phyloP scores from a whole-genome alignment of 1,140 invertebrate species.

The Leguminivora glycinivorella region DNA sequence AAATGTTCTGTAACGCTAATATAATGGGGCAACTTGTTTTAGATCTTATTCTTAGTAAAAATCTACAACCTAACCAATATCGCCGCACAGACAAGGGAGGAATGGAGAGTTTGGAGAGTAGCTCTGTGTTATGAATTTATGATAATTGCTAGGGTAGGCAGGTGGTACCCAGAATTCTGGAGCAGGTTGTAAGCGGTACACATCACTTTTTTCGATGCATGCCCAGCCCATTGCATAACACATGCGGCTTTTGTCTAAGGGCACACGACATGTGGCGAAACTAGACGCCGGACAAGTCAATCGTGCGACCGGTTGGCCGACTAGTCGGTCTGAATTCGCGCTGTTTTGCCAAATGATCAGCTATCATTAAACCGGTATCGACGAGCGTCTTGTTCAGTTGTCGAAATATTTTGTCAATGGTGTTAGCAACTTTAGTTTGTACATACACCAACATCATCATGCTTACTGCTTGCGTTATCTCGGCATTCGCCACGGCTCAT shows the following conservation, averaged over 20 bases:
- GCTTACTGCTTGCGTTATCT: no score
- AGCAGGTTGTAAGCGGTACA: background rate
- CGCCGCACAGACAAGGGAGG: no score
- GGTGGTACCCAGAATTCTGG: background rate
- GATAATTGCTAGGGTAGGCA: no score
- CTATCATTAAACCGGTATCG: constrained; percentile 1
- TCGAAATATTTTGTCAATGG: background rate
- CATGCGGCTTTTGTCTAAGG: constrained; percentile 34
- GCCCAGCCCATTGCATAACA: constrained; percentile 22
- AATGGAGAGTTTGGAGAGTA: no score
- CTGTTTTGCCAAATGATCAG: constrained; percentile 1
- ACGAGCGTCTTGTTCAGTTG: constrained; percentile 7
- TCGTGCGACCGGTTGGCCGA: constrained; percentile 45
- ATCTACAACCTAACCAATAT: no score
- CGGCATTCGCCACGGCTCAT: no score
- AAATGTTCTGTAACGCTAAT: no score
- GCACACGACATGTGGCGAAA: constrained; percentile 45
- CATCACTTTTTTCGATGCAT: background rate
- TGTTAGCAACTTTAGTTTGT: background rate
- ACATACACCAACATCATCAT: no score
- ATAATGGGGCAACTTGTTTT: no score
- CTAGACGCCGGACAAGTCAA: constrained; percentile 56
- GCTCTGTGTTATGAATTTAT: no score
- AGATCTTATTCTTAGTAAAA: no score
- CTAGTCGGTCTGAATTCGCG: constrained; percentile 16